Percentiles rank a stretch among this genome's conserved stretches.
Evolutionary conservation across 2,797 vertebrate species (phyloP).

Genomic region (Lates japonicus): DNA sequence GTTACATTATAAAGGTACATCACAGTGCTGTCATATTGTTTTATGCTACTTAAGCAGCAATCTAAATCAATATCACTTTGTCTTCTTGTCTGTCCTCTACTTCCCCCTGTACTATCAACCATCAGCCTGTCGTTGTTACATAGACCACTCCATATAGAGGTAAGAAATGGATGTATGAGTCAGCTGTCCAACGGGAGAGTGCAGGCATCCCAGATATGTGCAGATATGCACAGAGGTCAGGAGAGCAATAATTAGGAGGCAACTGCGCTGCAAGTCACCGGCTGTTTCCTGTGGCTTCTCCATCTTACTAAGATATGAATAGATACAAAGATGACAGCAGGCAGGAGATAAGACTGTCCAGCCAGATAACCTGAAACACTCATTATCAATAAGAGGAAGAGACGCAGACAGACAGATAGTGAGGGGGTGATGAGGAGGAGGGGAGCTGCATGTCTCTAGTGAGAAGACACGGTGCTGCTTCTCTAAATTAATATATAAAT

Average conservation of each 20-base stretch:
- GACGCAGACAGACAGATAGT: slow-evolving; percentile 12
- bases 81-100: slow-evolving; percentile 1
- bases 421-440: slow-evolving; percentile 20
- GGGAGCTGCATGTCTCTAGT: not conserved
- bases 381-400: slow-evolving; percentile 41
- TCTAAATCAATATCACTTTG: slow-evolving; percentile 17
- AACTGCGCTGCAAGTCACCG: slow-evolving; percentile 47
- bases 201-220: slow-evolving; percentile 52
- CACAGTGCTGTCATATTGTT: not conserved
- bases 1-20: not conserved
- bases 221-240: slow-evolving; percentile 56
- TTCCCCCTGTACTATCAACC: not conserved
- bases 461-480: slow-evolving; percentile 5
- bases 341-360: slow-evolving; percentile 45
- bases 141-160: slow-evolving; percentile 15
- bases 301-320: slow-evolving; percentile 52
- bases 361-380: slow-evolving; percentile 46
- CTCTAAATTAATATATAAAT: slow-evolving; percentile 35
- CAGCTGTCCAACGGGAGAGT: slow-evolving; percentile 50
- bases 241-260: slow-evolving; percentile 63
- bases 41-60: not conserved
- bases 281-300: slow-evolving; percentile 54
- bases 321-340: slow-evolving; percentile 54
- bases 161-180: slow-evolving; percentile 16
- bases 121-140: slow-evolving; percentile 7